Evolutionary conservation across 2,797 vertebrate genomes (phyloP).

Genomic region (Pagetopsis macropterus): DNA sequence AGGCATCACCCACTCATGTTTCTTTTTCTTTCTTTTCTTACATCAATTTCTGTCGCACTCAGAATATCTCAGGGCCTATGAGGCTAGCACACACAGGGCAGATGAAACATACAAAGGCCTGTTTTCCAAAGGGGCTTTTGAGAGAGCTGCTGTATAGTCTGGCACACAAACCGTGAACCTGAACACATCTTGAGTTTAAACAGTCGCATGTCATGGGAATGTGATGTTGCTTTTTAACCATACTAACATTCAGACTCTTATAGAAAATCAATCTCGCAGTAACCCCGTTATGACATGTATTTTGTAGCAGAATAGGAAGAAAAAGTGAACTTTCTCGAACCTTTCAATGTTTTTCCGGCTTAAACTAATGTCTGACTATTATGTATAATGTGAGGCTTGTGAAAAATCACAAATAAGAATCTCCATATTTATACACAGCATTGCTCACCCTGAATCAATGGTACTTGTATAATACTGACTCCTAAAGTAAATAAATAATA

Average conservation of each 20-base stretch:
- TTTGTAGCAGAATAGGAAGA: background rate
- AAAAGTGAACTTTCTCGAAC: background rate
- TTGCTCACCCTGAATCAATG: slow-evolving; percentile 1
- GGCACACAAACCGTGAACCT: slow-evolving; percentile 12
- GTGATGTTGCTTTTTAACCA: background rate
- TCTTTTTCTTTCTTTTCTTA: slow-evolving; percentile 10
- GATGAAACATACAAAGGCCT: slow-evolving; percentile 38
- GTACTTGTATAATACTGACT: background rate
- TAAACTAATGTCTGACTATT: background rate
- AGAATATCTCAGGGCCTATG: slow-evolving; percentile 33
- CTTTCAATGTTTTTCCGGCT: background rate
- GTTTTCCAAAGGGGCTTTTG: slow-evolving; percentile 26
- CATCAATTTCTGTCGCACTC: slow-evolving; percentile 35
- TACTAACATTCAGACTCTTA: background rate
- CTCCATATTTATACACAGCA: too few species aligned
- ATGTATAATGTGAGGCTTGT: too few species aligned
- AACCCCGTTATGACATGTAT: background rate
- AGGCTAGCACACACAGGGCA: slow-evolving; percentile 24
- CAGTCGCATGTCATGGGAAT: slow-evolving; percentile 10
- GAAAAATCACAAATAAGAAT: too few species aligned
- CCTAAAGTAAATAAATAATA: background rate
- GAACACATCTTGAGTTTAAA: slow-evolving; percentile 22
- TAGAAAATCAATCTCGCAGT: background rate
- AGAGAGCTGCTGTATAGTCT: slow-evolving; percentile 11
- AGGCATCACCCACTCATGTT: slow-evolving; percentile 20